Evolutionary conservation across 2,113 vertebrate genomes (phyloP).

Genomic region (Chrysochloris asiatica): DNA sequence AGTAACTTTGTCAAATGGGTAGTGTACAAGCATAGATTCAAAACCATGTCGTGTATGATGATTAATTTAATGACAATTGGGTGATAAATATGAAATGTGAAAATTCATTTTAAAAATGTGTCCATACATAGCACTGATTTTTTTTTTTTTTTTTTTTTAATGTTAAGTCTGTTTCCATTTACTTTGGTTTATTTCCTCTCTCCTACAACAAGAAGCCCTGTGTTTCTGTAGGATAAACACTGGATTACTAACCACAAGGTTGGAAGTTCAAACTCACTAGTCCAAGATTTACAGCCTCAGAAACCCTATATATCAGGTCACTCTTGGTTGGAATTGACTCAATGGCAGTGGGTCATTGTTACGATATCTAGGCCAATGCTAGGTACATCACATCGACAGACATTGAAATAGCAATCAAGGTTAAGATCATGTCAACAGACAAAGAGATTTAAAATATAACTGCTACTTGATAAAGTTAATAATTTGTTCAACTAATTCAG

Average conservation of each 20-base stretch:
- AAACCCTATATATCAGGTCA: no score
- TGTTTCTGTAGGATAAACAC: no score
- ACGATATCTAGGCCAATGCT: no score
- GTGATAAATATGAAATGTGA: background rate
- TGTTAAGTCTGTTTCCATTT: conserved; percentile 15
- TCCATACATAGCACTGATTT: background rate
- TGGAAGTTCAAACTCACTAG: no score
- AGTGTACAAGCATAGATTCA: background rate
- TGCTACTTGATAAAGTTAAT: background rate
- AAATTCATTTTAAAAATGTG: background rate
- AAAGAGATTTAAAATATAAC: background rate
- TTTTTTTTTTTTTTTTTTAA: no score
- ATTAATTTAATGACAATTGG: background rate
- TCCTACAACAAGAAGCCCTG: no score
- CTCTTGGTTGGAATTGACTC: no score
- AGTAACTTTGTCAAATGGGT: background rate
- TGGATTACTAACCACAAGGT: no score
- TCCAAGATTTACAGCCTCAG: no score
- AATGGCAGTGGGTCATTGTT: no score
- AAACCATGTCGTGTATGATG: background rate
- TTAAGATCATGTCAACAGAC: background rate
- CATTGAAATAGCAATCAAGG: background rate
- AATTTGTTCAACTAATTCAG: background rate
- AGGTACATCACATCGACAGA: background rate
- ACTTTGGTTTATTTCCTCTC: no score